Percentiles rank a stretch among this genome's conserved stretches.
phyloP scores from a whole-genome alignment of 2,888 invertebrate genomes.

The Phymatocera aterrima region DNA sequence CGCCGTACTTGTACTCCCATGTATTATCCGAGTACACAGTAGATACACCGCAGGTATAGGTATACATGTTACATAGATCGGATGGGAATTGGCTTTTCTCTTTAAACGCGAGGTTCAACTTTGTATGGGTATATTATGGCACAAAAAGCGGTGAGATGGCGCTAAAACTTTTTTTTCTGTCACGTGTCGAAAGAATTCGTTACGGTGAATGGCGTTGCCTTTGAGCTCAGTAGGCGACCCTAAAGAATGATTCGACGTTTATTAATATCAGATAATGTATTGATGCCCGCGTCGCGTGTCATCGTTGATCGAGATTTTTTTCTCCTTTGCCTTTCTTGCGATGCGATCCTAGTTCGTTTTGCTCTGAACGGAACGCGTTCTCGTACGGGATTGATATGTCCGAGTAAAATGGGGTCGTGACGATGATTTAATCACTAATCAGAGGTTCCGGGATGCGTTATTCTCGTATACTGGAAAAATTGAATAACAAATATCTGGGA shows the following conservation, averaged over 20 bases:
- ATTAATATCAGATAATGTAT: conserved; percentile 31
- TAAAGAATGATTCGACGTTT: conserved; percentile 20
- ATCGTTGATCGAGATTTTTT: background rate
- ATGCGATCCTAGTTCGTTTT: background rate
- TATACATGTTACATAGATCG: background rate
- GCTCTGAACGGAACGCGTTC: no score
- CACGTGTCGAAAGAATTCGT: conserved; percentile 18
- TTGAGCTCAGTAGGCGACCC: background rate
- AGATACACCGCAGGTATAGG: background rate
- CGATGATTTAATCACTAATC: no score
- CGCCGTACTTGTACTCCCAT: conserved; percentile 4
- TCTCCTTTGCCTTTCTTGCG: background rate
- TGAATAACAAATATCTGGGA: background rate
- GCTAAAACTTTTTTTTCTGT: conserved; percentile 21
- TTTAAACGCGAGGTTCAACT: conserved; percentile 2
- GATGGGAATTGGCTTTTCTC: background rate
- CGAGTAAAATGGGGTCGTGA: no score
- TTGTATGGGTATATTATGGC: background rate
- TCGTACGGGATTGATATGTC: no score
- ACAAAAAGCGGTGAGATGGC: background rate
- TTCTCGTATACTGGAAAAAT: background rate
- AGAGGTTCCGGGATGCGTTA: no score
- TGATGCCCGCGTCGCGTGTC: conserved; percentile 23
- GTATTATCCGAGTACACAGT: no score
- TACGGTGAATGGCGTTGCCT: background rate